Conservation (phyloP, 2,888 invertebrate genomes). For the Phlogophora meticulosa region DNA sequence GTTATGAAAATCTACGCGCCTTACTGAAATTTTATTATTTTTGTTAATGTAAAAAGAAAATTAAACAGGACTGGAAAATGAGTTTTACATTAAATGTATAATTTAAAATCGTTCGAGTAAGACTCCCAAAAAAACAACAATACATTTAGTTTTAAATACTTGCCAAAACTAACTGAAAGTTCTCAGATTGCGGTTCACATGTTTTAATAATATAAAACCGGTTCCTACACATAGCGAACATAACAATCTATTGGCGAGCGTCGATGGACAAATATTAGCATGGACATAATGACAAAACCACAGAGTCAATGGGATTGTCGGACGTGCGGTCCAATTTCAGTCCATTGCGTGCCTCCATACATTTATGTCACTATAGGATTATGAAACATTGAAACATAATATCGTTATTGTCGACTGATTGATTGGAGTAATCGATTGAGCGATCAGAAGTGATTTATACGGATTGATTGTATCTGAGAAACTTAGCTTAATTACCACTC, state of each 20-base stretch:
- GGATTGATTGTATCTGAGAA: neutral
- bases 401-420: conserved; percentile 29
- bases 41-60: conserved; percentile 44
- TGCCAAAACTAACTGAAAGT: neutral
- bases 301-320: conserved; percentile 83
- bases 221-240: conserved; percentile 31
- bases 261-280: conserved; percentile 84
- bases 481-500: neutral
- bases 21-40: conserved; percentile 33
- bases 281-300: conserved; percentile 88
- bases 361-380: conserved; percentile 63
- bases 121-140: neutral
- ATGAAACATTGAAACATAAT: conserved; percentile 29
- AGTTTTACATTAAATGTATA: neutral
- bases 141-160: neutral
- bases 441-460: no score
- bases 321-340: conserved; percentile 76
- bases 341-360: conserved; percentile 65
- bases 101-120: neutral
- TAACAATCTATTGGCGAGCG: conserved; percentile 75
- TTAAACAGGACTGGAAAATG: conserved; percentile 19
- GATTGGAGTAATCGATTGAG: conserved; percentile 12
- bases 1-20: conserved; percentile 37
- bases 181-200: neutral
- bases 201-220: conserved; percentile 16